Base-by-base conservation (phyloP, 2,113 vertebrate species). In the Lonchura striata region DNA sequence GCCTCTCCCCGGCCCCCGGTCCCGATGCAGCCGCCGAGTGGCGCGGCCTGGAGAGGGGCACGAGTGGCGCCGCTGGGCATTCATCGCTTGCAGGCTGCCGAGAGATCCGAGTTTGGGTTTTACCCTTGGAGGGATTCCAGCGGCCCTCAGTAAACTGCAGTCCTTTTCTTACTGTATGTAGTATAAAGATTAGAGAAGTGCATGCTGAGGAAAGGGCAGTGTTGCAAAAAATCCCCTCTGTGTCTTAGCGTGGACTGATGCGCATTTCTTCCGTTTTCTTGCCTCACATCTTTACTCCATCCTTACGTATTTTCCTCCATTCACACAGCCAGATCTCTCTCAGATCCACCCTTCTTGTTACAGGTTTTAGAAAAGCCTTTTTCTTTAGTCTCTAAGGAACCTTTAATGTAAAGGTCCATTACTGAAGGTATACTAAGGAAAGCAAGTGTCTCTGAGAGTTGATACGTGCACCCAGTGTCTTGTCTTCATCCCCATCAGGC, bases 401-500 rank as follows among this genome's bases (percentile, higher is more conserved):
- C 4, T 15, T 30, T 28, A 5, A 9, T 24, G 4, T 52, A 35
- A 50, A 84, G 30, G 18, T 81, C 31, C 18, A 2, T 78, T 80
- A 60, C 24, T 41, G 35, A 60, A 37, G 10, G 12, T n/a, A 0
- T 25, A 1, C 4, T 7, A 11, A 78, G 35, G 72, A 66, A 54
- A 41, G 17, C 14, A 21, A 5, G 2, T 49, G n/a, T 54, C 33
- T 54, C 15, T 7, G 4, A 35, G 68, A 42, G 20, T 17, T 54
- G 35, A 1, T 68, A 13, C 0, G 2, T 44, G 4, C 11, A 22
- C 10, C 3, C 11, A 6, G 19, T 53, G 30, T 27, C 15, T 39
- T 28, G 25, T 68, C 16, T 31, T 60, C 13, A 19, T 50, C 12
- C 71, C 19, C 66, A 30, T 46, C 24, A 14, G 15, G 13, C 15